These are phyloP conservation scores for Nemotelus pantherinus DNA, from an alignment of 2,888 invertebrate genomes.

Conservation along the genomic window DNA sequence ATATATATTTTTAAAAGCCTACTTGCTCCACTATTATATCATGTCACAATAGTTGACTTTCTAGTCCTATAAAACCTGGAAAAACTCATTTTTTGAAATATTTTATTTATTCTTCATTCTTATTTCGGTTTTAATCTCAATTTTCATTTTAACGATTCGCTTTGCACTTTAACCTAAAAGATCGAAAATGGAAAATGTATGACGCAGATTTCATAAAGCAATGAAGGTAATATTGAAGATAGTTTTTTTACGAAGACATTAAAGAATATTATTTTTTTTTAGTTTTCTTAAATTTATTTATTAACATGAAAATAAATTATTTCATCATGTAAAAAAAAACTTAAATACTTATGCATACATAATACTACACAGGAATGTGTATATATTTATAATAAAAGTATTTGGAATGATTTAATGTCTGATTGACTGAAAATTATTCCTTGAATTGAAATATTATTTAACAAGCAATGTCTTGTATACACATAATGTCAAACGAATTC, in stretches of 20 bases:
- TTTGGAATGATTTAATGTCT: constrained; percentile 4
- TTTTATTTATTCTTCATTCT: no score
- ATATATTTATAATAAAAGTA: not conserved
- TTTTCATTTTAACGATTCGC: no score
- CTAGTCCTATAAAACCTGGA: constrained; percentile 14
- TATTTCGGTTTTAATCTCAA: no score
- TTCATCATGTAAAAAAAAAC: not conserved
- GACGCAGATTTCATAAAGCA: not conserved
- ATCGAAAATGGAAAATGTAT: no score
- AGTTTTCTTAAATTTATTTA: constrained; percentile 14
- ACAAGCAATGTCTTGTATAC: not conserved
- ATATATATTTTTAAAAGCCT: no score
- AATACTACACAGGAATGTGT: not conserved
- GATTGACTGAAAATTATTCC: not conserved
- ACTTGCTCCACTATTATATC: not conserved
- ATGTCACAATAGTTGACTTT: constrained; percentile 12
- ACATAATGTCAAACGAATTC: not conserved
- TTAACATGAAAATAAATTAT: constrained; percentile 16
- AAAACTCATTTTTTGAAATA: not conserved
- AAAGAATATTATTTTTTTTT: not conserved
- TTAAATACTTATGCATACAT: not conserved
- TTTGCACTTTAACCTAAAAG: no score
- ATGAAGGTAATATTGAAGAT: not conserved
- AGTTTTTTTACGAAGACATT: constrained; percentile 18
- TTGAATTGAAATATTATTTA: not conserved